Evolutionary conservation across 2,888 invertebrate species (phyloP), one percentile per base, ranked within the genome.

Genomic region (Orthosia incerta): DNA sequence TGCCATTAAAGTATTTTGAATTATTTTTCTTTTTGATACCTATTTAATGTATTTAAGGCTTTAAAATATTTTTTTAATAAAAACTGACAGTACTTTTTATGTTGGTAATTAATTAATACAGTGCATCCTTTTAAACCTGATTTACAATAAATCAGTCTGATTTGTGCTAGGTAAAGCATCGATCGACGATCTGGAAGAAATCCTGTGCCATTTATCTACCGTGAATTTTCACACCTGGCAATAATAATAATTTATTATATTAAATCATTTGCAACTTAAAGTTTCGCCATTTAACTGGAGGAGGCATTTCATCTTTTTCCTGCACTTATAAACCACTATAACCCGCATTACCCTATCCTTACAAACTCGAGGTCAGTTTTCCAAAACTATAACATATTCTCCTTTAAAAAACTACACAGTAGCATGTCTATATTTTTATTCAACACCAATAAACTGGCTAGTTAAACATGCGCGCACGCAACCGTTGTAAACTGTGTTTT

Each of bases 401-500:
- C 31, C 39, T 65, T 15, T 64, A 50, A 18, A 76, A 67, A 71
- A 59, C 57, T n/a, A 39, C 51, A 62, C 74, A 59, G 65, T 71
- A 66, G 56, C 55, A 64, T 23, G 26, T 69, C 73, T 78, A 68
- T 78, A 80, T 83, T 83, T 83, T 82, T 78, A 74, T 80, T 77
- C 68, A 72, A 77, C 74, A 73, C 51, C 74, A 74, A 79, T 84
- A 84, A 84, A 79, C 76, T 57, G 59, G 51, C 26, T 63, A 71
- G 73, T 71, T 61, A 76, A 75, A 79, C 56, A 68, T 61, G 73
- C 82, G 79, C 76, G 59, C 56, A 74, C 79, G 80, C 82, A 82
- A 55, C 63, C 71, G 77, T 72, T 79, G 82, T 85, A 85, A 82
- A 84, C 61, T 62, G 46, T 15, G 66, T 85, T 84, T 85, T 85